Evolutionary conservation across 2,113 vertebrate species (phyloP), one percentile per base, ranked within the genome.

Genomic region (Ariopsis seemanni): DNA sequence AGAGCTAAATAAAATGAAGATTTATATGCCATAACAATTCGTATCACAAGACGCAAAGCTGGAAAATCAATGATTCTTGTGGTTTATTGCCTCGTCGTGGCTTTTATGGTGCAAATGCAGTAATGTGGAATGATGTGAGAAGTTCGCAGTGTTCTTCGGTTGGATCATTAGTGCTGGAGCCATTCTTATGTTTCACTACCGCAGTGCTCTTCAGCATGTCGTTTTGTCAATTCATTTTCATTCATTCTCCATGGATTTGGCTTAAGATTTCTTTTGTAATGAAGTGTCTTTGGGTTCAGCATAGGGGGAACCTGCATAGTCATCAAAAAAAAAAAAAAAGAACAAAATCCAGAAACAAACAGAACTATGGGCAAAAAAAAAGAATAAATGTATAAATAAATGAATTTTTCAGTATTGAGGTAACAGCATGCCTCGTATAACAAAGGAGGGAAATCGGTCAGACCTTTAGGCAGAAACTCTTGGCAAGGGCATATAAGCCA

Each of bases 11-110:
- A 42, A 72, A 82, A 82, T 27, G 1, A 82, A 69, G 42, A 57
- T 48, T 62, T 87, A 20, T 74, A 74, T 4, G 5, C 79, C 79
- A 62, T 75, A 30, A 53, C 25, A 53, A 18, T 82, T 60, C 62
- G 69, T 50, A 67, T 67, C 57, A 75, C 48, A 75, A 34, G n/a
- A 22, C 53, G 1, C 48, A 55, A 42, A 65, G 82, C 67, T 25
- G 25, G 50, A 53, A 83, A 83, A 87, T 87, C 81, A 42, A 87
- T 82, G 57, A 83, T 25, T 48, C 42, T 42, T 79, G 60, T 20
- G 25, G 30, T 87, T 83, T 65, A 78, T 57, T 65, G 48, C 71
- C 57, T 83, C 22, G 8, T 78, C 84, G 14, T 0, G 52, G 22
- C 42, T 42, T 58, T 82, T 34, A 34, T 52, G 67, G 67, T 60